Evolutionary conservation across 2,888 invertebrate species (phyloP).

Genomic region (Microplitis manilae): DNA sequence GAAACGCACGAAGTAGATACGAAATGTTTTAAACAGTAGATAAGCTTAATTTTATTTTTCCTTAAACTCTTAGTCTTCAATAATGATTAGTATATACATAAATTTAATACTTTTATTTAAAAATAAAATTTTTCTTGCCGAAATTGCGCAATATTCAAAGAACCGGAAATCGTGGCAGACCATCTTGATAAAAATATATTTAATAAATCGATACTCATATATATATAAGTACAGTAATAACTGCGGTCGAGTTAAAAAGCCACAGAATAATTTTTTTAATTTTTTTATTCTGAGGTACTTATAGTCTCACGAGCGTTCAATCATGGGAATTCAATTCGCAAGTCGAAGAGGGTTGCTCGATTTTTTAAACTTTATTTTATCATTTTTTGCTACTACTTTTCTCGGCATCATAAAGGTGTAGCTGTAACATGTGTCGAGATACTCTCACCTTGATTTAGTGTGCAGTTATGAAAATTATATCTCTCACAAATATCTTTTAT

Average conservation of each 20-base stretch:
- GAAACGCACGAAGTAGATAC: not conserved
- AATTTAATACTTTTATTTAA: too few relatives aligned
- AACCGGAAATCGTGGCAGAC: slow-evolving; percentile 18
- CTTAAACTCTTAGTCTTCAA: too few relatives aligned
- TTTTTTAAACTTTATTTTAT: not conserved
- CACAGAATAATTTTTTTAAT: not conserved
- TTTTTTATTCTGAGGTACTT: not conserved
- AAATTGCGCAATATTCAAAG: not conserved
- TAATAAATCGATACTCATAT: not conserved
- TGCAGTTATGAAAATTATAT: not conserved
- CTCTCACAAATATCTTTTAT: slow-evolving; percentile 1
- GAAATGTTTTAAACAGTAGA: not conserved
- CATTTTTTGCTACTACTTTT: not conserved
- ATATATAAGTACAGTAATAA: slow-evolving; percentile 1
- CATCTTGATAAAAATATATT: not conserved
- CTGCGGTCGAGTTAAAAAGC: slow-evolving; percentile 16
- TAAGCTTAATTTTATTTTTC: not conserved
- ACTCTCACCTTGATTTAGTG: not conserved
- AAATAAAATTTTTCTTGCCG: not conserved
- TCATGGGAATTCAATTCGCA: slow-evolving; percentile 18
- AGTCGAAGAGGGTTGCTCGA: not conserved
- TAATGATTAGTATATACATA: too few relatives aligned
- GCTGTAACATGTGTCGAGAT: not conserved
- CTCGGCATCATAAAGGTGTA: not conserved
- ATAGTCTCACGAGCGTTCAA: not conserved